Percentiles rank a stretch among this genome's conserved stretches.
Evolutionary conservation across 2,113 vertebrate species (phyloP).

Genomic region (Heliornis fulica): DNA sequence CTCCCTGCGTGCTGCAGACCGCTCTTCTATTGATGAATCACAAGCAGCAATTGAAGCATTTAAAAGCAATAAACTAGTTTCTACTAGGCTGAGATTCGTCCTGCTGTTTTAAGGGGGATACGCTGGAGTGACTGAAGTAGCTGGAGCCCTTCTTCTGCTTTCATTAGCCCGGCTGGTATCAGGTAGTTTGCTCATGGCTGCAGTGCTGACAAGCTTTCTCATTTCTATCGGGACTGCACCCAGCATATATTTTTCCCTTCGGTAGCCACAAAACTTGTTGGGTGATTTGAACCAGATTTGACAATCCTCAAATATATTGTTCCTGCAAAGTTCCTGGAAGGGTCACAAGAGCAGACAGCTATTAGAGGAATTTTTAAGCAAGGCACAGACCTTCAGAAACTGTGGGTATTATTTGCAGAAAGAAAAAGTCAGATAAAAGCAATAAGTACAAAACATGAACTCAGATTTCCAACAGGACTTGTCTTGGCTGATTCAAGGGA

Average conservation of each 20-base stretch:
- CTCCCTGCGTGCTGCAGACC: neutral
- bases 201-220: neutral
- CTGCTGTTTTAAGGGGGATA: neutral
- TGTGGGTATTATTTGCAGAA: neutral
- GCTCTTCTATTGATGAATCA: conserved; percentile 40
- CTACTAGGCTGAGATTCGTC: neutral
- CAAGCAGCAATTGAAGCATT: neutral
- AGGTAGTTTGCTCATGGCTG: neutral
- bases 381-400: neutral
- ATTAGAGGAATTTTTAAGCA: neutral
- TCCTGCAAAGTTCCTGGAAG: neutral
- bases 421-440: neutral
- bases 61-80: conserved; percentile 38
- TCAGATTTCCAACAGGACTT: neutral
- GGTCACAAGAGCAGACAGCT: neutral
- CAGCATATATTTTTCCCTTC: conserved; percentile 10
- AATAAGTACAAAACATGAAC: neutral
- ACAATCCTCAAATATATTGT: neutral
- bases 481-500: neutral
- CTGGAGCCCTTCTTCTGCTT: neutral
- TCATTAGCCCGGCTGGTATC: neutral
- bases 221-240: neutral
- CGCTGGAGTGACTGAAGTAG: neutral
- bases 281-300: neutral
- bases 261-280: neutral